A percentile compares a stretch with the other conserved stretches of the same genome.
These are phyloP conservation scores for Brachystomella parvula DNA, from an alignment of 1,140 invertebrate genomes.

Conservation along the genomic window DNA sequence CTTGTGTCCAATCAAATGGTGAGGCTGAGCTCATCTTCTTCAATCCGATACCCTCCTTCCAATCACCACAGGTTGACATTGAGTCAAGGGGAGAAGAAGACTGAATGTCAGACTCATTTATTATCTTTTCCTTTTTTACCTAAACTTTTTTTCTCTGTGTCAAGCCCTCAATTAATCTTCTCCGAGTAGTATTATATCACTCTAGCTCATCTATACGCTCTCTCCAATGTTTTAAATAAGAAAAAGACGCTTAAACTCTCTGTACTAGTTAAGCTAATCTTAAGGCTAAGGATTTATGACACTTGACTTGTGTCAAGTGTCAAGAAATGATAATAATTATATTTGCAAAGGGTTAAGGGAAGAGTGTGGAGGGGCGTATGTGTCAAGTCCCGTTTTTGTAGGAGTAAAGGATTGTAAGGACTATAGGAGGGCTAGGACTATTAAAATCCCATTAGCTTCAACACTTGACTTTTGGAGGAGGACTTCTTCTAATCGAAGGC, in stretches of 20 bases:
- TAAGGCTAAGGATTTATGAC: not conserved
- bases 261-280: not conserved
- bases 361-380: not conserved
- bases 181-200: not conserved
- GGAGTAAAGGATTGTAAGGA: no score
- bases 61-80: no score
- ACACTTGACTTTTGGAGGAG: no score
- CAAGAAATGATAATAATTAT: no score
- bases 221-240: not conserved
- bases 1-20: not conserved
- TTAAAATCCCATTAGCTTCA: constrained; percentile 11
- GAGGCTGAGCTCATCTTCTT: not conserved
- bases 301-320: not conserved
- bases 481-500: not conserved
- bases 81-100: no score
- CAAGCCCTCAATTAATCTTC: not conserved
- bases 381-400: not conserved
- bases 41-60: no score
- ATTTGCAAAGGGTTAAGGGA: not conserved
- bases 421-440: not conserved
- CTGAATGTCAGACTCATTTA: constrained; percentile 3
- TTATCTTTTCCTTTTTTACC: no score
- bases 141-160: not conserved
- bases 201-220: not conserved
- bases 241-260: not conserved